These are phyloP conservation scores for Bombyx mandarina DNA, from an alignment of 1,140 invertebrate genomes.

Conservation along the genomic window DNA sequence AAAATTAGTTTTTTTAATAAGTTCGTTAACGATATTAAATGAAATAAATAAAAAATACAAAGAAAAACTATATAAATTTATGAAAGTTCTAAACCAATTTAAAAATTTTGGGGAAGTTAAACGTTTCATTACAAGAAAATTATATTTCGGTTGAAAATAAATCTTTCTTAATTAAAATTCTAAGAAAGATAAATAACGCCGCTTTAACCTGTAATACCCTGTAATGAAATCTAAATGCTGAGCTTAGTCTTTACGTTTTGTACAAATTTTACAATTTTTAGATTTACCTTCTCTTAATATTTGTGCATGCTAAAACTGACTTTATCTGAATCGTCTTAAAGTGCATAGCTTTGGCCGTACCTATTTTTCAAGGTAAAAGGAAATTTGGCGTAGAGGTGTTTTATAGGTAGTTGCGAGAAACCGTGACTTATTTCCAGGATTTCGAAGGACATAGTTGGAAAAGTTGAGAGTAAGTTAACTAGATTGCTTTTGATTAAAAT, in stretches of 20 bases:
- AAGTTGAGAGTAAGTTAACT: neutral
- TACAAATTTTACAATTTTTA: neutral
- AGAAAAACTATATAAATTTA: too few relatives aligned
- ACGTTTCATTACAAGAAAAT: neutral
- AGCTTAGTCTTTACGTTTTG: conserved; percentile 1
- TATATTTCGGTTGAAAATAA: neutral
- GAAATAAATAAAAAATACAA: too few relatives aligned
- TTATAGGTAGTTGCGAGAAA: conserved; percentile 3
- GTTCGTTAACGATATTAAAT: too few relatives aligned
- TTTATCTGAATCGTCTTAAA: neutral
- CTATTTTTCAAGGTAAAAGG: neutral
- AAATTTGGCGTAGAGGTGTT: conserved; percentile 1
- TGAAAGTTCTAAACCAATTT: neutral
- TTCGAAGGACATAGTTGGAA: neutral
- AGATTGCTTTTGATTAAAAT: conserved; percentile 1
- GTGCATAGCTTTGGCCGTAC: neutral
- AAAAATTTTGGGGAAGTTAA: neutral
- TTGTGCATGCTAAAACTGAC: neutral
- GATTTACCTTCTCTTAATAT: neutral
- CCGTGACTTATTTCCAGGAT: conserved; percentile 2
- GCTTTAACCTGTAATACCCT: conserved; percentile 2
- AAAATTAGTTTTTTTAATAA: too few relatives aligned
- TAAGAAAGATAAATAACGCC: conserved; percentile 3
- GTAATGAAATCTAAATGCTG: conserved; percentile 8
- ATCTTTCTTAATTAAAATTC: conserved; percentile 7